Evolutionary conservation across 1,140 invertebrate genomes (phyloP), one percentile per base, ranked within the genome.

Genomic region (Portunus trituberculatus): DNA sequence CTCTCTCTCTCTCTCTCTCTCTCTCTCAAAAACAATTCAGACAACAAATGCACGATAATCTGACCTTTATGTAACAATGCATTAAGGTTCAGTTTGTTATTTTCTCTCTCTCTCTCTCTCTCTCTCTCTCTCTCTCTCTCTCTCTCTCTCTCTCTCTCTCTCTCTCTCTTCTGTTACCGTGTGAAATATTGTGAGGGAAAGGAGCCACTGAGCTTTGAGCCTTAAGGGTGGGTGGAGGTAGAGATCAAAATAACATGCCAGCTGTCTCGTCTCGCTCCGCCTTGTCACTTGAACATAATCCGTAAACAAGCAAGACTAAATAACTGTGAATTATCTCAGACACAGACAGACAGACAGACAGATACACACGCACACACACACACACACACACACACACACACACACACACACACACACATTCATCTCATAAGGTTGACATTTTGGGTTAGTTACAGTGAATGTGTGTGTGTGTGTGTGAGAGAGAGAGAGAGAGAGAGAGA

Each of bases 1-100:
- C 83, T 86, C 83, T 86, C 83, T 32, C 83, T 32, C 52, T 59
- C 52, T 59, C 52, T 59, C 52, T 59, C 48, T 52, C 48, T 52
- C 48, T 52, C 48, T 52, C 48, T 52, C 48, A 76, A 76, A 76
- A 76, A 52, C 48, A 6, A 52, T 52, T 52, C 48, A 52, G 48
- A 52, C 48, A 7, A 52, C 48, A 14, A 7, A 52, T 52, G 14
- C 14, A 52, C 14, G 48, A 7, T 7, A 52, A 52, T 52, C 6
- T 52, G 14, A 52, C 14, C 48, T 52, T 52, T 52, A 52, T 52
- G 48, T 14, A 52, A 52, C 48, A 52, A 52, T 14, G 48, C 14
- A 14, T 52, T 52, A 52, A 76, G 20, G 59, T 3, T 76, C 20
- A 76, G 20, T 12, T 4, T 76, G 7, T 76, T 12, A 52, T 52